Conservation (phyloP, 2,113 vertebrate genomes). For the Protomyctophum bolini region DNA sequence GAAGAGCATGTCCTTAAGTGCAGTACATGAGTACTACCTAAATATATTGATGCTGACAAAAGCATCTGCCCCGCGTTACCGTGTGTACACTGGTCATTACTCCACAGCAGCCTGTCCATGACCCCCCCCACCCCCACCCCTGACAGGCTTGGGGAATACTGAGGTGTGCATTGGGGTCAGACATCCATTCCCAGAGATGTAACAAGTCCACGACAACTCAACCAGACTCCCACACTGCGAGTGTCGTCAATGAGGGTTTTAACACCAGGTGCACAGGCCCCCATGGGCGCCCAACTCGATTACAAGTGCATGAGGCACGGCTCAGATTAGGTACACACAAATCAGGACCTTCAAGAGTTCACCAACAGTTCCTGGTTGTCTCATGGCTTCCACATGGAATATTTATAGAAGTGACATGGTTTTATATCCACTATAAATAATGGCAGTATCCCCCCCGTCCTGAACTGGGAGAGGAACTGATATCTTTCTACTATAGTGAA, state of each 20-base stretch:
- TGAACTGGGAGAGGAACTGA: constrained; percentile 32
- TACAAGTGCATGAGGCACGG: constrained; percentile 38
- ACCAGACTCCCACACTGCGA: constrained; percentile 8
- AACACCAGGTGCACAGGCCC: constrained; percentile 67
- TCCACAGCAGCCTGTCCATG: constrained; percentile 39
- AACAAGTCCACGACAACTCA: constrained; percentile 42
- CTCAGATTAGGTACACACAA: constrained; percentile 34
- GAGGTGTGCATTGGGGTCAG: constrained; percentile 42
- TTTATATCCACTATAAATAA: constrained; percentile 46
- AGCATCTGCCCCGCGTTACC: constrained; percentile 72
- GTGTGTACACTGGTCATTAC: constrained; percentile 28
- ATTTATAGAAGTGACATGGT: constrained; percentile 68
- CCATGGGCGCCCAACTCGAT: constrained; percentile 26
- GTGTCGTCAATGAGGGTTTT: constrained; percentile 41
- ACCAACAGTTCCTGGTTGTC: constrained; percentile 39
- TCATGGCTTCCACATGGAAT: constrained; percentile 49
- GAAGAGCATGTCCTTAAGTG: constrained; percentile 46
- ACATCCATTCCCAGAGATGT: constrained; percentile 45
- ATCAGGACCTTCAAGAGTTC: constrained; percentile 30
- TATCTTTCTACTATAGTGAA: background rate
- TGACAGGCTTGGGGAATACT: constrained; percentile 38
- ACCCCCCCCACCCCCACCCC: constrained; percentile 32
- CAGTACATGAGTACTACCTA: constrained; percentile 39
- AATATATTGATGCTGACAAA: constrained; percentile 68
- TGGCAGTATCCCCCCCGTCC: constrained; percentile 36